Percentiles rank a stretch among this genome's conserved stretches.
These are phyloP conservation scores for Drosophila limbata DNA, from an alignment of 2,888 invertebrate species.

Conservation along the genomic window DNA sequence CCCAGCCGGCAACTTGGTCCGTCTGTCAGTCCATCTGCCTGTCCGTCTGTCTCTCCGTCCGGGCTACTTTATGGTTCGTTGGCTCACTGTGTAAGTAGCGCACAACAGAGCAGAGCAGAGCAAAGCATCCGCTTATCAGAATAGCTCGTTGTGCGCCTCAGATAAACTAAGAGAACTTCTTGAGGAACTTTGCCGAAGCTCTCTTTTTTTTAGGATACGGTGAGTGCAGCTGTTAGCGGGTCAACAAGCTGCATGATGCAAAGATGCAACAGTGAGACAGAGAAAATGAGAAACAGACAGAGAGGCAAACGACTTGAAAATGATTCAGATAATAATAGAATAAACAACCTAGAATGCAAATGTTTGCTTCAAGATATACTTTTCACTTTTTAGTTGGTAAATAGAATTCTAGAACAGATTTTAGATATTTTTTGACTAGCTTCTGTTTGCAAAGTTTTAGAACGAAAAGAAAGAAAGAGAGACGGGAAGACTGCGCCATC, in stretches of 20 bases:
- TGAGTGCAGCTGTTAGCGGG: conserved; percentile 41
- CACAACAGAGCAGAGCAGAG: conserved; percentile 30
- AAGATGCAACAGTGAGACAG: conserved; percentile 5
- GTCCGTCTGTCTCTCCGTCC: conserved; percentile 23
- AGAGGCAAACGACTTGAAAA: conserved; percentile 27
- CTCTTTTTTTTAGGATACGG: conserved; percentile 15
- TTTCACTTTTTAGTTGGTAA: conserved; percentile 17
- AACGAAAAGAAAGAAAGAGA: not conserved
- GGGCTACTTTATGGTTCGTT: conserved; percentile 73
- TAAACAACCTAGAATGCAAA: conserved; percentile 22
- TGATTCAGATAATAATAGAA: conserved; percentile 62
- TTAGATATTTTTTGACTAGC: not conserved
- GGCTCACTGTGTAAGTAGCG: conserved; percentile 62
- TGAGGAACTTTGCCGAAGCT: conserved; percentile 15
- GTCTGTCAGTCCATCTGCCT: conserved; percentile 4
- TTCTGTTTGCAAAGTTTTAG: not conserved
- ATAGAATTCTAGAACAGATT: not conserved
- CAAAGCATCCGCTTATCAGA: conserved; percentile 59
- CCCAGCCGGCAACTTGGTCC: conserved; percentile 31
- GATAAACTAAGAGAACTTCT: conserved; percentile 58
- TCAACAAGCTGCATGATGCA: conserved; percentile 50
- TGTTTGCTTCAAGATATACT: not conserved
- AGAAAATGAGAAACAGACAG: conserved; percentile 9
- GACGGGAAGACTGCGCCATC: not conserved
- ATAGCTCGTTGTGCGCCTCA: conserved; percentile 35